These are phyloP conservation scores for Heliconius cydno DNA, from an alignment of 2,888 invertebrate species.

Conservation along the genomic window DNA sequence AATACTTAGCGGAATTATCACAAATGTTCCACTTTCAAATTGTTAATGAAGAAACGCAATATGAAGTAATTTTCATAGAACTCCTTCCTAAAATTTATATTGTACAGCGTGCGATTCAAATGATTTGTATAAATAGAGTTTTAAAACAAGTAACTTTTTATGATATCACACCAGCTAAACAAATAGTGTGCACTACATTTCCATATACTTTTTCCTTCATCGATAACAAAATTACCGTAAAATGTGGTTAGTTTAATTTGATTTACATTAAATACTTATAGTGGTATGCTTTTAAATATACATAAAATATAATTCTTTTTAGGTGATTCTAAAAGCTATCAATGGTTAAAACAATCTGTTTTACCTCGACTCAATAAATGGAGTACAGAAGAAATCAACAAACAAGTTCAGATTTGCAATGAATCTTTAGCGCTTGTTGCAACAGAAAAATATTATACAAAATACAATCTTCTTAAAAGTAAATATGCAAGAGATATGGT, in stretches of 20 bases:
- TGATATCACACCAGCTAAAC: constrained; percentile 70
- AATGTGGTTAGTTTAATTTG: constrained; percentile 62
- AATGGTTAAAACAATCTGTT: constrained; percentile 83
- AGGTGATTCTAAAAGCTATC: constrained; percentile 62
- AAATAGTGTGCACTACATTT: constrained; percentile 76
- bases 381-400: constrained; percentile 73
- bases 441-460: constrained; percentile 86
- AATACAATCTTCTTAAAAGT: constrained; percentile 89
- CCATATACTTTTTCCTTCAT: constrained; percentile 74
- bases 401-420: constrained; percentile 55
- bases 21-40: constrained; percentile 43
- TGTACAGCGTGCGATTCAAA: constrained; percentile 64
- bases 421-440: constrained; percentile 87
- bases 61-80: constrained; percentile 64
- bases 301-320: constrained; percentile 47
- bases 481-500: constrained; percentile 91
- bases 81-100: constrained; percentile 69
- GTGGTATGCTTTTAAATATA: background rate
- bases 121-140: constrained; percentile 70
- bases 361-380: constrained; percentile 86
- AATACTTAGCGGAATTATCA: constrained; percentile 42
- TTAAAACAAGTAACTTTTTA: constrained; percentile 70
- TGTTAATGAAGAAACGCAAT: constrained; percentile 36
- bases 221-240: constrained; percentile 66
- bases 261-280: background rate